These are phyloP conservation scores for Zaprionus africanus DNA, from an alignment of 1,140 invertebrate genomes.

Conservation along the genomic window DNA sequence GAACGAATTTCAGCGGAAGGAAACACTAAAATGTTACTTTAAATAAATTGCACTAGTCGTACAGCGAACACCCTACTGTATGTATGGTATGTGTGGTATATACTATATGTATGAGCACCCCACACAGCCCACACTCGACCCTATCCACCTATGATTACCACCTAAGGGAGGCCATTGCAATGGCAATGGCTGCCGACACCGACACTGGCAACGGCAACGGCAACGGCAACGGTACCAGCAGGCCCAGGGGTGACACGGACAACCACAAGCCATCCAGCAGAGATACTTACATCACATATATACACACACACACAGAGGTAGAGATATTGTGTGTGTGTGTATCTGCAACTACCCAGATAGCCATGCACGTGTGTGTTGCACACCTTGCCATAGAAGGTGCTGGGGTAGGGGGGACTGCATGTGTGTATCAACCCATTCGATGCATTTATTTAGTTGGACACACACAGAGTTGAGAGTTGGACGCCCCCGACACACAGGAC, in stretches of 20 bases:
- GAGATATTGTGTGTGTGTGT: conserved; percentile 3
- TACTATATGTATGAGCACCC: not conserved
- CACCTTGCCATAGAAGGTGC: not conserved
- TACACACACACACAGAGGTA: not conserved
- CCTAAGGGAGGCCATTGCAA: conserved; percentile 57
- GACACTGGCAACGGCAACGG: conserved; percentile 31
- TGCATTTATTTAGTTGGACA: conserved; percentile 78
- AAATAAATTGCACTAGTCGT: conserved; percentile 76
- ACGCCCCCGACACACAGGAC: conserved; percentile 46
- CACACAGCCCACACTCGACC: not conserved
- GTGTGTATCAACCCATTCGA: conserved; percentile 31
- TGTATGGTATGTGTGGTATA: not conserved
- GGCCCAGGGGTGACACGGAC: conserved; percentile 69
- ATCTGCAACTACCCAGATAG: conserved; percentile 14
- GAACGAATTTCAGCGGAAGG: conserved; percentile 83
- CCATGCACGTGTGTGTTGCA: conserved; percentile 26
- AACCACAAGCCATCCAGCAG: conserved; percentile 58
- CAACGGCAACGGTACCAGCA: conserved; percentile 5
- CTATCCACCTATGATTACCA: conserved; percentile 37
- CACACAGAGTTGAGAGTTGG: conserved; percentile 30
- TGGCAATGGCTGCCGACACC: conserved; percentile 38
- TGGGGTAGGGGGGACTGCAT: not conserved
- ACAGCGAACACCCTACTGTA: conserved; percentile 17
- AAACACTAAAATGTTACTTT: conserved; percentile 84
- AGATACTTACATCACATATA: conserved; percentile 36